Evolutionary conservation across 2,888 invertebrate species (phyloP).

Genomic region (Dolomedes plantarius): DNA sequence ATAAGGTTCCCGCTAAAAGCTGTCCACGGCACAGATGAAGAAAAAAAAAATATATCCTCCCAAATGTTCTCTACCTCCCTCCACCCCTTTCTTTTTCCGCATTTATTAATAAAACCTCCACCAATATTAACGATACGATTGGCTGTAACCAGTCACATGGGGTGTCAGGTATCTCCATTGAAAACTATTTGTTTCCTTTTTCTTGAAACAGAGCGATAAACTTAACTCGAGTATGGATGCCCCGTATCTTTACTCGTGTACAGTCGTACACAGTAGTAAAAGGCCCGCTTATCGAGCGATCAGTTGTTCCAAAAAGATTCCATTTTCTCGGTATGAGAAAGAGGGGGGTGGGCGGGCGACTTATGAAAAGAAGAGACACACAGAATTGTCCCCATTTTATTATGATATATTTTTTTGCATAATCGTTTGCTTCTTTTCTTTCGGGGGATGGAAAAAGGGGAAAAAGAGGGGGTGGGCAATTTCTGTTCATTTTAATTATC

Average conservation of each 20-base stretch:
- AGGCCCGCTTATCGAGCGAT: conserved; percentile 56
- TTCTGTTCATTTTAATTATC: conserved; percentile 72
- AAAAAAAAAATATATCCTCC: background rate
- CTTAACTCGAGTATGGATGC: background rate
- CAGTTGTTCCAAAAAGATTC: conserved; percentile 56
- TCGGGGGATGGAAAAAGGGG: conserved; percentile 27
- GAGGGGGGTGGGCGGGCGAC: conserved; percentile 24
- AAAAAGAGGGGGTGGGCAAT: conserved; percentile 34
- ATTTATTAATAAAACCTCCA: conserved; percentile 63
- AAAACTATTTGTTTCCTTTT: conserved; percentile 50
- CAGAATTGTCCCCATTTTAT: conserved; percentile 67
- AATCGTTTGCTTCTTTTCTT: conserved; percentile 50
- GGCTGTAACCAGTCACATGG: conserved; percentile 53
- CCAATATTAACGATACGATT: conserved; percentile 53
- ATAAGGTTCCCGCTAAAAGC: conserved; percentile 54
- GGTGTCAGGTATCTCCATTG: conserved; percentile 65
- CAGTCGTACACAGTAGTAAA: background rate
- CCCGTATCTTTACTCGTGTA: conserved; percentile 8
- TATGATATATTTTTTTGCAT: conserved; percentile 66
- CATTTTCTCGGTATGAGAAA: conserved; percentile 35
- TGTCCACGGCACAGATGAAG: conserved; percentile 30
- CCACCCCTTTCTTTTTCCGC: conserved; percentile 13
- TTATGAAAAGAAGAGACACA: conserved; percentile 63
- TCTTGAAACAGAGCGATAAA: conserved; percentile 20
- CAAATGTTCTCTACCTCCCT: conserved; percentile 3